Base-by-base conservation (phyloP, 2,888 invertebrate species). In the Tipula lateralis region DNA sequence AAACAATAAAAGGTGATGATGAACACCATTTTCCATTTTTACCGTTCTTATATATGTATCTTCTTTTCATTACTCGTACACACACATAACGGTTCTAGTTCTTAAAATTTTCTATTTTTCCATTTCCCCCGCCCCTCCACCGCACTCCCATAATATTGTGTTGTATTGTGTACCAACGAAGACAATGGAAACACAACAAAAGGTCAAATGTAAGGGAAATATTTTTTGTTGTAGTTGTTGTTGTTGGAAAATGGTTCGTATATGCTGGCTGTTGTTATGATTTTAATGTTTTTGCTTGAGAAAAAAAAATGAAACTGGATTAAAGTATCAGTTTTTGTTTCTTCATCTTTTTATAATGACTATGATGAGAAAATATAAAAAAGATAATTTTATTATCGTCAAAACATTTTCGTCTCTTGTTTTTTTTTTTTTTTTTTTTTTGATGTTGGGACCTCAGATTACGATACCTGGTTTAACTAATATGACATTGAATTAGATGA, bases 291-390 rank as follows among this genome's bases (percentile, higher is more conserved):
- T 66, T 66, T 6, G 24, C 9, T 24, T 24, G 9, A 7, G 19
- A 9, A 66, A 66, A 66, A 66, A 66, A 66, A 66, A 24, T 13
- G 66, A 66, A 66, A 66, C 66, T 24, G 66, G 66, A 66, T 66
- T 66, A 66, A 66, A 66, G 66, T 66, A 66, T 66, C 66, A 66
- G 66, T 66, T 66, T 66, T 66, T 66, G 19, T 66, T 66, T 66
- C 3, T 24, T 24, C 9, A 24, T 24, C 2, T 66, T 44, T 24
- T 66, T 24, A 24, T 24, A 44, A 44, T 44, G 44, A 44, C n/a
- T 66, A 24, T 24, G 66, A 66, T 12, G 66, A 12, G 0, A 66
- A 66, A 66, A 66, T 24, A 24, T 66, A 66, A 66, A 66, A 66
- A 66, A 50, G 66, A 66, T 66, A 66, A 66, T 66, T 66, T 66